Evolutionary conservation across 2,113 vertebrate genomes (phyloP).

Genomic region (Clarias gariepinus): DNA sequence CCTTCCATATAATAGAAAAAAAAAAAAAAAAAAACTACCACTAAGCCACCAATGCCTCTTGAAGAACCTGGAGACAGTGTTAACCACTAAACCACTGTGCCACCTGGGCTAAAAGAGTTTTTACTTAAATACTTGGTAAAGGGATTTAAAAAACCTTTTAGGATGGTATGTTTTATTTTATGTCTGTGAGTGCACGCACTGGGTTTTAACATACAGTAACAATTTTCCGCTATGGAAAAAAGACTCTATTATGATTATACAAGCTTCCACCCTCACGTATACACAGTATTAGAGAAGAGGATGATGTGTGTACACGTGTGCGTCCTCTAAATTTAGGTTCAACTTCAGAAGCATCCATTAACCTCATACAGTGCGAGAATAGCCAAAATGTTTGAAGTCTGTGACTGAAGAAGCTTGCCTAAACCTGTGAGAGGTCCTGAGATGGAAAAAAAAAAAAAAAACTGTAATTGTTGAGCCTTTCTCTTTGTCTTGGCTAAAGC

Average conservation of each 20-base stretch:
- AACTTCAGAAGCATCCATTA: conserved; percentile 32
- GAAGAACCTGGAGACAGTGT: not conserved
- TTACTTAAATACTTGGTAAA: not conserved
- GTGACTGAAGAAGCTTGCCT: not conserved
- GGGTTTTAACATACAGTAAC: not conserved
- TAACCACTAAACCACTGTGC: too few relatives aligned
- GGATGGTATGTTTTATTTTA: not conserved
- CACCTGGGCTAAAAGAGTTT: not conserved
- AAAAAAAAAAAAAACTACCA: too few relatives aligned
- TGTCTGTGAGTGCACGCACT: not conserved
- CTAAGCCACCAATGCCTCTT: too few relatives aligned
- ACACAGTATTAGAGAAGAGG: not conserved
- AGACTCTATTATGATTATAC: not conserved
- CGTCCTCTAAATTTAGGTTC: conserved; percentile 12
- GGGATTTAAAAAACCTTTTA: not conserved
- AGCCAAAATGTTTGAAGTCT: conserved; percentile 22
- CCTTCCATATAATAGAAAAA: too few relatives aligned
- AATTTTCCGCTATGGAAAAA: not conserved
- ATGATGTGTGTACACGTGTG: not conserved
- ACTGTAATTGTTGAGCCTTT: conserved; percentile 55
- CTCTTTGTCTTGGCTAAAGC: conserved; percentile 49
- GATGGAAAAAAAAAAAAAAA: conserved; percentile 51
- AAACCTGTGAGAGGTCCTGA: conserved; percentile 26
- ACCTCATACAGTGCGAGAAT: conserved; percentile 27
- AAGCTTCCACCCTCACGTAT: not conserved